Conservation (phyloP, 2,797 vertebrate genomes). For the Microctenopoma stevenorrisi region DNA sequence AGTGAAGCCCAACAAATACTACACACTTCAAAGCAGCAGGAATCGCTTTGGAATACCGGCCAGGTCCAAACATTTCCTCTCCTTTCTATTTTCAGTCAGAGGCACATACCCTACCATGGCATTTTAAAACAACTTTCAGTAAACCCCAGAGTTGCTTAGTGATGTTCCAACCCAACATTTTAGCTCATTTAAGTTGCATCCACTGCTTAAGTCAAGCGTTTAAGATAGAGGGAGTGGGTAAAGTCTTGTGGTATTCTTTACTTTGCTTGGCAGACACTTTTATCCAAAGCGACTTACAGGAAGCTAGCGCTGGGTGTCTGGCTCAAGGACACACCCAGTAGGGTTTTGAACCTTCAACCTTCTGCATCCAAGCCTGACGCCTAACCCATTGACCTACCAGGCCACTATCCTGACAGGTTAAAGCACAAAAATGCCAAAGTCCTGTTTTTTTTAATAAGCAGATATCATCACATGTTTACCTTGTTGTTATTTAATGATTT, state of each 20-base stretch:
- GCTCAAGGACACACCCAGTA: too few relatives aligned
- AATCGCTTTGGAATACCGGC: slow-evolving; percentile 60
- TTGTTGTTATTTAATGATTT: slow-evolving; percentile 24
- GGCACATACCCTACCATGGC: slow-evolving; percentile 48
- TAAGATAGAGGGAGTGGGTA: background rate
- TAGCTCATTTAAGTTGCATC: slow-evolving; percentile 32
- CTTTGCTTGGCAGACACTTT: too few relatives aligned
- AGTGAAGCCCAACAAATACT: slow-evolving; percentile 82
- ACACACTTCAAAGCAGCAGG: slow-evolving; percentile 78
- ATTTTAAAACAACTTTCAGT: slow-evolving; percentile 42
- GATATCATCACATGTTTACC: slow-evolving; percentile 17
- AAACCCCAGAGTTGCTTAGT: slow-evolving; percentile 26
- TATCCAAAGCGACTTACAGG: too few relatives aligned
- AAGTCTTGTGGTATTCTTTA: background rate
- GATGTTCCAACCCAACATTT: slow-evolving; percentile 27
- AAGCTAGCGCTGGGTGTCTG: too few relatives aligned
- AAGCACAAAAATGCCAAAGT: background rate
- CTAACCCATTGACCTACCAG: too few relatives aligned
- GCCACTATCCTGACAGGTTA: too few relatives aligned
- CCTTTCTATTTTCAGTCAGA: slow-evolving; percentile 61
- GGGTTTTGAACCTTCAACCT: too few relatives aligned
- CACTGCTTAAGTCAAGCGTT: background rate
- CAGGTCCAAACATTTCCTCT: slow-evolving; percentile 72
- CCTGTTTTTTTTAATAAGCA: background rate
- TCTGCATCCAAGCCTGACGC: too few relatives aligned